Evolutionary conservation across 2,888 invertebrate species (phyloP), one percentile per base, ranked within the genome.

Genomic region (Hydrotaea cyrtoneurina): DNA sequence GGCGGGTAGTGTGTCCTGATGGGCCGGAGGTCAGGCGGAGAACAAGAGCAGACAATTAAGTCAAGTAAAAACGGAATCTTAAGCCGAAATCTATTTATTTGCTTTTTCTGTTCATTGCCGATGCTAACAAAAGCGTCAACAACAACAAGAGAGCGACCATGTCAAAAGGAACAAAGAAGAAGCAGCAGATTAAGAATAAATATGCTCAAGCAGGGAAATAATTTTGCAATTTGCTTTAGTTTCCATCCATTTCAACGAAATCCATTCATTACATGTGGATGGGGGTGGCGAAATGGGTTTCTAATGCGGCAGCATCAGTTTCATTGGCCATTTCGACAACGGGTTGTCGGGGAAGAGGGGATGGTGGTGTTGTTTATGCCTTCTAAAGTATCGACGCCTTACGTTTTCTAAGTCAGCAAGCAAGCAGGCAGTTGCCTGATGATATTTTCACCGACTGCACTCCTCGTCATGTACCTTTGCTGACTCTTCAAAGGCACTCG

Each of bases 141-240:
- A 57, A 21, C 23, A 59, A 50, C 59, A 26, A 15, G 0, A 23
- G 2, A 5, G 53, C 17, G 10, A 55, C 5, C 55, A 55, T 66
- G 39, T 19, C 66, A 19, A 66, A n/a, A 19, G 15, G 13, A 64
- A 19, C 69, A 46, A 69, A 66, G 26, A 11, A 31, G 31, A 2
- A 31, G n/a, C n/a, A n/a, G n/a, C n/a, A n/a, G n/a, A n/a, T n/a
- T n/a, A n/a, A n/a, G 31, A 31, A 31, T 31, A 31, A 19, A 43
- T 66, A 8, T 43, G 39, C 17, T 43, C 13, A 66, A 39, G 39
- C 15, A 66, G 31, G 11, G 21, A 69, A 69, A 69, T 69, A 21
- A 69, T 69, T 69, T 69, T 23, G 43, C 69, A 69, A 69, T 69
- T 69, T 69, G 23, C 23, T 46, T 69, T 23, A 46, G 23, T 15